Evolutionary conservation across 2,113 vertebrate genomes (phyloP).

Genomic region (Odobenus rosmarus): DNA sequence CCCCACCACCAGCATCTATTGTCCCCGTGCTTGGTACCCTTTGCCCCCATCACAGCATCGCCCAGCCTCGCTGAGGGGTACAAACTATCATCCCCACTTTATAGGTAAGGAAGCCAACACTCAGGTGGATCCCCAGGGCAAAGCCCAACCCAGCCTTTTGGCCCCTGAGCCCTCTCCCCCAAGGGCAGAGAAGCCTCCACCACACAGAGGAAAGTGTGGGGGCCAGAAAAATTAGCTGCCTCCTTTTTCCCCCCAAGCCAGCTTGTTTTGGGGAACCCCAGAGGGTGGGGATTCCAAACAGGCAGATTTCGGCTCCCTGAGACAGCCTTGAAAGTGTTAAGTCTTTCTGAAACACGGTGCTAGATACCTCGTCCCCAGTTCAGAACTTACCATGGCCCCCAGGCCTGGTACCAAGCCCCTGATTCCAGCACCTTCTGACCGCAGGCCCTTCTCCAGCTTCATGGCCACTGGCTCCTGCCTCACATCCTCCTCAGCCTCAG

Average conservation of each 20-base stretch:
- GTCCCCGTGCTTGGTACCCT: background rate
- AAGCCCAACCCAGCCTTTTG: background rate
- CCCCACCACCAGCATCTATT: background rate
- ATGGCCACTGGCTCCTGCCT: background rate
- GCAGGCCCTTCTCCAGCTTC: background rate
- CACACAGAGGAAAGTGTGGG: background rate
- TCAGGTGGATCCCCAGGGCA: background rate
- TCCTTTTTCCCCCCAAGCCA: background rate
- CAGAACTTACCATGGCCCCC: background rate
- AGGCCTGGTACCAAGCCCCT: background rate
- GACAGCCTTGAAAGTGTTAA: background rate
- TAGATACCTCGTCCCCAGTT: background rate
- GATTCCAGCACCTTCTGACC: background rate
- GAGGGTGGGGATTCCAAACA: background rate
- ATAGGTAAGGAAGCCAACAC: background rate
- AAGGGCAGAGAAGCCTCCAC: background rate
- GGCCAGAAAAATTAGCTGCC: background rate
- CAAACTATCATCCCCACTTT: background rate
- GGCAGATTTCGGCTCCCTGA: background rate
- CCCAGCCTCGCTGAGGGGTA: background rate
- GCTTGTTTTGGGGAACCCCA: background rate
- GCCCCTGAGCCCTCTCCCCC: background rate
- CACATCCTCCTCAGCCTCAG: background rate
- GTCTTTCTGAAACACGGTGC: background rate
- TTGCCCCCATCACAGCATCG: background rate